A percentile compares a stretch with the other conserved stretches of the same genome.
Conservation (phyloP, 1,140 invertebrate species). For the Halictus rubicundus region DNA sequence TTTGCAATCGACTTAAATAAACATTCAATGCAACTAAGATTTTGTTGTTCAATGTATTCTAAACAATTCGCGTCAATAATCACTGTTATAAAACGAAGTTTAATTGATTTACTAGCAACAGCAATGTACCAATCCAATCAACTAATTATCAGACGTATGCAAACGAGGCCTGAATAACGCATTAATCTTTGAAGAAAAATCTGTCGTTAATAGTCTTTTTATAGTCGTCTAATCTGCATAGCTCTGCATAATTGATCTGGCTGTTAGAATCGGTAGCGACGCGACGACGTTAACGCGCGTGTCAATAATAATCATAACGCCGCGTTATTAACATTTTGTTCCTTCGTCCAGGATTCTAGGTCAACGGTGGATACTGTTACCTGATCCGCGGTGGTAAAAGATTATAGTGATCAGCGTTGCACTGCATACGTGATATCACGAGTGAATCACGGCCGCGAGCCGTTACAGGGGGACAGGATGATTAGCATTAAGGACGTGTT, state of each 20-base stretch:
- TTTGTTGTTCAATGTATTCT: too few species aligned
- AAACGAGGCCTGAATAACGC: neutral
- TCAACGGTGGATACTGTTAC: conserved; percentile 10
- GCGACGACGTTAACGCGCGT: too few species aligned
- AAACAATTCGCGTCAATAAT: too few species aligned
- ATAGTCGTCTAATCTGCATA: neutral
- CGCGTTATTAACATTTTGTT: neutral
- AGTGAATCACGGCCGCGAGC: neutral
- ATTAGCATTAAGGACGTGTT: conserved; percentile 6
- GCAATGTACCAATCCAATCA: too few species aligned
- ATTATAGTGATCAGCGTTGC: conserved; percentile 1
- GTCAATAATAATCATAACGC: neutral
- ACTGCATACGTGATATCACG: neutral
- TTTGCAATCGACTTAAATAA: too few species aligned
- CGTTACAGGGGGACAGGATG: neutral
- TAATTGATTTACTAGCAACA: too few species aligned
- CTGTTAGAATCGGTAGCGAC: conserved; percentile 5
- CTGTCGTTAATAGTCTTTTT: neutral
- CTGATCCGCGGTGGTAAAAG: neutral
- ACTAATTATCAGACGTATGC: neutral
- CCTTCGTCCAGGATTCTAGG: neutral
- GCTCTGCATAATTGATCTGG: conserved; percentile 15
- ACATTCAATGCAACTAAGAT: too few species aligned
- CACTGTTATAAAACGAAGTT: too few species aligned
- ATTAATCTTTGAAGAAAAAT: neutral